Conservation (phyloP, 1,140 invertebrate species). For the Archivesica marissinica region DNA sequence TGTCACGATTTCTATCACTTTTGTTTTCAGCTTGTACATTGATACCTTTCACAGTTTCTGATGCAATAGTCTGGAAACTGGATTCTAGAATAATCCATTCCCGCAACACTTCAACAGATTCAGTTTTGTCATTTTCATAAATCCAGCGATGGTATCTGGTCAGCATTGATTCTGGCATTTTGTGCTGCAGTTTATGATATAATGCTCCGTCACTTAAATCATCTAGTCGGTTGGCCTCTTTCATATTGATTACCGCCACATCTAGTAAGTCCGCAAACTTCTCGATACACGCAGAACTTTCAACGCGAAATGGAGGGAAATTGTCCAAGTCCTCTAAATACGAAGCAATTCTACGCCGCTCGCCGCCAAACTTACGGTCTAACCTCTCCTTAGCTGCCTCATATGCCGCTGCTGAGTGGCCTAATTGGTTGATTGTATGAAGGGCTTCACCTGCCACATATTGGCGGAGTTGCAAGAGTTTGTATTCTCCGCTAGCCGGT, state of each 20-base stretch:
- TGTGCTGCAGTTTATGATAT: neutral
- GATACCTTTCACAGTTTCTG: constrained; percentile 15
- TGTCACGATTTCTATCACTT: neutral
- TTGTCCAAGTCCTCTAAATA: neutral
- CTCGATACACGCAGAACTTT: neutral
- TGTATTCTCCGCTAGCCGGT: neutral
- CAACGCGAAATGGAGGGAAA: neutral
- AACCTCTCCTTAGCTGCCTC: neutral
- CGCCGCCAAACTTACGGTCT: constrained; percentile 7
- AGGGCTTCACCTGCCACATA: neutral
- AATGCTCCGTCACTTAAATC: neutral
- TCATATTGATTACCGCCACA: constrained; percentile 9
- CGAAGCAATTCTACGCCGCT: neutral
- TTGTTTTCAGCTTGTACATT: neutral
- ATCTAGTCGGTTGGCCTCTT: neutral
- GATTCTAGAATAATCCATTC: neutral
- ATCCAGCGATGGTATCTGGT: neutral
- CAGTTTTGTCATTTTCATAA: neutral
- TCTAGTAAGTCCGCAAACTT: constrained; percentile 10
- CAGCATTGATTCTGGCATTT: constrained; percentile 14
- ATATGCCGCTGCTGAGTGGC: neutral
- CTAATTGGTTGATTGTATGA: neutral
- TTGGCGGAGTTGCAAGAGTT: constrained; percentile 16
- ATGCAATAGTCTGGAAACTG: neutral
- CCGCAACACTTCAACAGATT: neutral